Base-by-base conservation (phyloP, 2,113 vertebrate genomes). In the Malurus melanocephalus region DNA sequence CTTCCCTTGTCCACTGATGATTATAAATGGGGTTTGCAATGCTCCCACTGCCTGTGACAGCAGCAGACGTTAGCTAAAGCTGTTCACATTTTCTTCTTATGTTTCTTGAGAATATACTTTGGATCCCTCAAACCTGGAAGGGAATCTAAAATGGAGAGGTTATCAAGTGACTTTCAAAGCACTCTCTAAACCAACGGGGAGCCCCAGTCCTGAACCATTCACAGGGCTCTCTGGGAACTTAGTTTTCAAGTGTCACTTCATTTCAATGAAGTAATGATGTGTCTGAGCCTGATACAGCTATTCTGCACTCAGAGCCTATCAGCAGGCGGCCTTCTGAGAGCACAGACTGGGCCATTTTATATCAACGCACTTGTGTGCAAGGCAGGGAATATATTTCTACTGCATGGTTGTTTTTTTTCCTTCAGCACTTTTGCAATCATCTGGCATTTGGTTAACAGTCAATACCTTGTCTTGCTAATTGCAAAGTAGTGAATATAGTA, bases 221-320 rank as follows among this genome's bases (percentile, higher is more conserved):
- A 49, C 49, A 78, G 49, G 23, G 49, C 42, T 86, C 72, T 88
- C 61, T 22, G 22, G 65, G 61, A 80, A 68, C 65, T 83, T 77
- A 42, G 61, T 77, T 77, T 83, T 92, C 82, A 93, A 89, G 53
- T 68, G 61, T 72, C 87, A 85, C 80, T 92, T 87, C 38, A 80
- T 80, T 93, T 74, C 72, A 89, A 67, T 33, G 89, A 83, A 74
- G 45, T 74, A 85, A 85, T 56, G 79, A 80, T 3, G 21, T 60
- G 55, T 53, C 62, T 88, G 85, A 67, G 80, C 52, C 85, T 91
- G 87, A 71, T 77, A 75, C 1, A 2, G 87, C 82, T 80, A 18
- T 91, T 86, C 82, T 80, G 57, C 49, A 35, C 80, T 76, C 71
- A 66, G 64, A 62, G 78, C 33, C 87, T 67, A 90, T 82, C 92